Percentiles rank a stretch among this genome's conserved stretches.
Evolutionary conservation across 2,113 vertebrate genomes (phyloP).

Genomic region (Ictidomys tridecemlineatus): DNA sequence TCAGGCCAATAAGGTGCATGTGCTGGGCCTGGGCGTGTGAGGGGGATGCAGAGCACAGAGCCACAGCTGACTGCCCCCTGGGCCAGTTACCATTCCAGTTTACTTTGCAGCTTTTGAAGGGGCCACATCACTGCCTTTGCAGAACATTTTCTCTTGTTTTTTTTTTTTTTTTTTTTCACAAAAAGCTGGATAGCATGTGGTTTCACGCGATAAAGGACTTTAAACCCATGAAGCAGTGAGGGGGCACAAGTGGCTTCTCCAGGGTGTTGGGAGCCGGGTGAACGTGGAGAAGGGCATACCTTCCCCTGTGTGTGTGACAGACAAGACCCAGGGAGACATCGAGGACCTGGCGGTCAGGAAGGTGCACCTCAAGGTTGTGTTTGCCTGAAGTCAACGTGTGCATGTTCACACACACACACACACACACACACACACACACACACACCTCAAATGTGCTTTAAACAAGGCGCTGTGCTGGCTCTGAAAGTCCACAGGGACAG

Average conservation of each 20-base stretch:
- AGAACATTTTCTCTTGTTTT: not conserved
- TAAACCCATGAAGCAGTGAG: not conserved
- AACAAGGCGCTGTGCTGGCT: accelerated
- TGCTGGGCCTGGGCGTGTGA: not conserved
- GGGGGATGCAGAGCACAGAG: accelerated
- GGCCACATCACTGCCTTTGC: too few species aligned
- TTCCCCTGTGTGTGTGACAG: not conserved
- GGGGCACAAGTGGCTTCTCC: accelerated
- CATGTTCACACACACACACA: not conserved
- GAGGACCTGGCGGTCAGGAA: accelerated
- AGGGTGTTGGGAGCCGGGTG: not conserved
- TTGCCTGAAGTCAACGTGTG: not conserved
- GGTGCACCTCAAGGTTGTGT: accelerated
- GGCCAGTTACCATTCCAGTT: accelerated
- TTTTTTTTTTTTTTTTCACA: not conserved
- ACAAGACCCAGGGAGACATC: accelerated
- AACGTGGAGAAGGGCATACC: accelerated
- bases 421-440: not conserved
- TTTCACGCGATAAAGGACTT: accelerated
- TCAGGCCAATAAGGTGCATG: too few species aligned
- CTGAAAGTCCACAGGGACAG: not conserved
- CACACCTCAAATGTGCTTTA: not conserved
- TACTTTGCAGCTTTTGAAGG: not conserved
- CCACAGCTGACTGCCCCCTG: not conserved
- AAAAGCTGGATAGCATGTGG: not conserved